A percentile compares a stretch with the other conserved stretches of the same genome.
These are phyloP conservation scores for Psilopsiagon aurifrons DNA, from an alignment of 2,113 vertebrate genomes.

Conservation along the genomic window DNA sequence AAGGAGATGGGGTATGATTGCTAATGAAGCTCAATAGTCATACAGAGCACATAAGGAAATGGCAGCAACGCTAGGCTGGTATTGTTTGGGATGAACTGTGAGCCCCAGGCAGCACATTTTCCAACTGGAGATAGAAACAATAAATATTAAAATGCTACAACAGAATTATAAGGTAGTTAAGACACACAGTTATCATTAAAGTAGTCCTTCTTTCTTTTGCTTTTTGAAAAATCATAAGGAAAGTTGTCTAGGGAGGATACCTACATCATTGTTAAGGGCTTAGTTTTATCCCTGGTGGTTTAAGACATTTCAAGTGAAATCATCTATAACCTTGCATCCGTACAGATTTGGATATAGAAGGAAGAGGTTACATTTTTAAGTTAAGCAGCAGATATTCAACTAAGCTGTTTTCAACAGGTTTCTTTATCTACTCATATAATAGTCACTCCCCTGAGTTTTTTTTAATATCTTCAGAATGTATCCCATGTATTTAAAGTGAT, in stretches of 20 bases:
- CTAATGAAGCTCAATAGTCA: not conserved
- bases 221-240: not conserved
- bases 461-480: not conserved
- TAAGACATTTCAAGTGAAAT: not conserved
- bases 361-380: not conserved
- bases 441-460: not conserved
- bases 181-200: not conserved
- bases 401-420: not conserved
- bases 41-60: not conserved
- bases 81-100: not conserved
- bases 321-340: not conserved
- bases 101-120: constrained; percentile 28
- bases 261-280: not conserved
- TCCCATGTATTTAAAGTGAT: not conserved
- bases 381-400: not conserved
- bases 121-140: not conserved
- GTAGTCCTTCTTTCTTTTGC: not conserved
- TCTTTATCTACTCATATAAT: not conserved
- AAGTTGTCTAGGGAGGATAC: not conserved
- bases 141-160: not conserved
- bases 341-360: not conserved
- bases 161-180: constrained; percentile 24
- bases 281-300: not conserved
- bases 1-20: not conserved
- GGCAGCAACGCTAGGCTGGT: not conserved